phyloP scores from a whole-genome alignment of 2,113 vertebrate genomes.

The Peromyscus leucopus region DNA sequence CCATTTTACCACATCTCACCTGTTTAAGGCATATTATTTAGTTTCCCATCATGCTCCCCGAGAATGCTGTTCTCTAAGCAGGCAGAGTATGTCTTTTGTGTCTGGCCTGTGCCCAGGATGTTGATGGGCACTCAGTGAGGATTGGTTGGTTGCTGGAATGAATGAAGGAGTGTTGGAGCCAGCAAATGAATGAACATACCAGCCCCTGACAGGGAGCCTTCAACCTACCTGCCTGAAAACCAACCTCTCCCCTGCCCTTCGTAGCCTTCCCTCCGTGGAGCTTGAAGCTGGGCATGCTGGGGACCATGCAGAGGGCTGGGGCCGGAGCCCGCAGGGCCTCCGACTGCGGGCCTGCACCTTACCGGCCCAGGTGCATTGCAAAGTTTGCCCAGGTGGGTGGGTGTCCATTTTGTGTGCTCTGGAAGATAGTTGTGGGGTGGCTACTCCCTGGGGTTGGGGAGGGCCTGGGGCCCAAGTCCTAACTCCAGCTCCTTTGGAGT shows the following conservation, averaged over 20 bases:
- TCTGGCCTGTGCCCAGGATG: neutral
- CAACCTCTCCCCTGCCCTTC: neutral
- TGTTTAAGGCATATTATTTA: neutral
- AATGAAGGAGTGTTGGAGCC: neutral
- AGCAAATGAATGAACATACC: fast-evolving
- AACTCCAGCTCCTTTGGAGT: neutral
- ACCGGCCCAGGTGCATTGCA: slow-evolving; percentile 80
- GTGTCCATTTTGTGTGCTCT: fast-evolving
- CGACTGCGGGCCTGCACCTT: slow-evolving; percentile 57
- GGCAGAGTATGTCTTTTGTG: neutral
- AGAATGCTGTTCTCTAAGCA: neutral
- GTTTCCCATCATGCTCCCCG: no score
- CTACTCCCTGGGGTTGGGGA: neutral
- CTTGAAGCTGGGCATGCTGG: neutral
- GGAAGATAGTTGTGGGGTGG: neutral
- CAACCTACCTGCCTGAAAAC: neutral
- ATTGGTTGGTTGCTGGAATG: neutral
- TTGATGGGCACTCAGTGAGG: neutral
- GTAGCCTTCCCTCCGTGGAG: slow-evolving; percentile 21
- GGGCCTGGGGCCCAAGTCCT: neutral
- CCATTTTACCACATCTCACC: neutral
- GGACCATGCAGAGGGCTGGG: slow-evolving; percentile 86
- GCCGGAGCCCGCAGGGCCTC: slow-evolving; percentile 83
- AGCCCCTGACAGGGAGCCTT: neutral
- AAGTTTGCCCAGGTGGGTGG: slow-evolving; percentile 85